These are phyloP conservation scores for Harpegnathos saltator DNA, from an alignment of 1,140 invertebrate genomes.

Conservation along the genomic window DNA sequence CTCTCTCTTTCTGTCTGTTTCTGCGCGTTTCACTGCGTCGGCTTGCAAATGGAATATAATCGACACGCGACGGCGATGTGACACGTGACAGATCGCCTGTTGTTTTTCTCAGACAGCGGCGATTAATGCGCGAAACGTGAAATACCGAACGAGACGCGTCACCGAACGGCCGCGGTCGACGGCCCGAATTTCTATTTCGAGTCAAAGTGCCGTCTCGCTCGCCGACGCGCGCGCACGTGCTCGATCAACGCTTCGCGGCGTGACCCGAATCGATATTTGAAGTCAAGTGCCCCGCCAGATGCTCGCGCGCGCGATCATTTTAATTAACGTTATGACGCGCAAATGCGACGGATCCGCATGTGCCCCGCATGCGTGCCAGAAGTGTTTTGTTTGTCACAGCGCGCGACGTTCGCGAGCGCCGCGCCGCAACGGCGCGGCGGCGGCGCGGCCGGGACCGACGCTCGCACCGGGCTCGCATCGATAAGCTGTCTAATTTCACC, in stretches of 20 bases:
- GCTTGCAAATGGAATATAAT: conserved; percentile 5
- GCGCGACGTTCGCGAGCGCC: no score
- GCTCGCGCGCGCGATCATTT: conserved; percentile 59
- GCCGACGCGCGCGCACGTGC: conserved; percentile 1
- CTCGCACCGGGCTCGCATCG: no score
- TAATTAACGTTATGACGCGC: conserved; percentile 59
- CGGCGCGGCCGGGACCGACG: no score
- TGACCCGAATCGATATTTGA: conserved; percentile 61
- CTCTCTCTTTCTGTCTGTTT: background rate
- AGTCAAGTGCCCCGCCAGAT: conserved; percentile 55
- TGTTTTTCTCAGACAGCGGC: background rate
- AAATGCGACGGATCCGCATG: conserved; percentile 35
- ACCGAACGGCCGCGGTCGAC: background rate
- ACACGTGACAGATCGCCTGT: conserved; percentile 11
- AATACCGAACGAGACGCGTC: background rate
- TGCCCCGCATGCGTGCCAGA: conserved; percentile 22
- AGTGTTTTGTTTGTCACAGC: conserved; percentile 26
- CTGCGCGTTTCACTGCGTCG: background rate
- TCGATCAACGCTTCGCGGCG: conserved; percentile 38
- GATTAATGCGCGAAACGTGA: conserved; percentile 35
- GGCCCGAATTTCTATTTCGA: conserved; percentile 46
- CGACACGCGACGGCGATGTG: background rate
- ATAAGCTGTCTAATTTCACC: conserved; percentile 78
- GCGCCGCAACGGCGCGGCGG: no score
- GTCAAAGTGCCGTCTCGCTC: conserved; percentile 35